Evolutionary conservation across 2,113 vertebrate species (phyloP), one percentile per base, ranked within the genome.

Genomic region (Todiramphus saurophagus): DNA sequence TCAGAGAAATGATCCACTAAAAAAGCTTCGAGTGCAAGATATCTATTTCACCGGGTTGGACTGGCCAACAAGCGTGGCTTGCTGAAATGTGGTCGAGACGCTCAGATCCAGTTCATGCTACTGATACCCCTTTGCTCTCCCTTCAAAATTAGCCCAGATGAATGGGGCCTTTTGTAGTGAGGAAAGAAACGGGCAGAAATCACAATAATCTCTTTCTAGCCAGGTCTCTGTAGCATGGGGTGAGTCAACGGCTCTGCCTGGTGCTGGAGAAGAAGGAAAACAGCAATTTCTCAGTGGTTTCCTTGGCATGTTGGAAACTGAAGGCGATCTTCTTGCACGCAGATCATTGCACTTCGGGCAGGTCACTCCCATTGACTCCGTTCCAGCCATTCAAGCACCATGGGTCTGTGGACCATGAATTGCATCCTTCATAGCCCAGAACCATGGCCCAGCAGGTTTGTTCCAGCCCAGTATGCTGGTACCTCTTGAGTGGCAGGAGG

Each of bases 261-360:
- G 60, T 72, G 89, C 96, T 78, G 96, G 10, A 59, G 89, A 28
- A 97, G 96, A 83, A 98, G 98, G 96, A 98, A 98, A 97, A 97
- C 93, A 92, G 96, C 97, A 97, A 98, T 98, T 98, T 98, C 59
- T 96, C 83, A 70, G 97, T 59, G 97, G 98, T 98, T 98, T 98
- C 95, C 72, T 44, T 70, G 97, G 96, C 95, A 94, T 82, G 56
- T 30, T 89, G 93, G 96, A 85, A 93, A 85, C 53, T 43, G 80
- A 16, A 67, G 97, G 90, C 11, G 92, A 80, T 62, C 92, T 93
- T 91, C 84, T 56, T 46, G 39, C 93, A 53, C 21, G 17, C 58
- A 27, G 82, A 89, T 59, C 39, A 0, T 5, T 87, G 88, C 89
- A 84, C 63, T 89, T 94, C 12, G 4, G 70, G 43, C 37, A 0